Evolutionary conservation across 1,140 invertebrate species (phyloP), one percentile per base, ranked within the genome.

Genomic region (Capitella teleta): DNA sequence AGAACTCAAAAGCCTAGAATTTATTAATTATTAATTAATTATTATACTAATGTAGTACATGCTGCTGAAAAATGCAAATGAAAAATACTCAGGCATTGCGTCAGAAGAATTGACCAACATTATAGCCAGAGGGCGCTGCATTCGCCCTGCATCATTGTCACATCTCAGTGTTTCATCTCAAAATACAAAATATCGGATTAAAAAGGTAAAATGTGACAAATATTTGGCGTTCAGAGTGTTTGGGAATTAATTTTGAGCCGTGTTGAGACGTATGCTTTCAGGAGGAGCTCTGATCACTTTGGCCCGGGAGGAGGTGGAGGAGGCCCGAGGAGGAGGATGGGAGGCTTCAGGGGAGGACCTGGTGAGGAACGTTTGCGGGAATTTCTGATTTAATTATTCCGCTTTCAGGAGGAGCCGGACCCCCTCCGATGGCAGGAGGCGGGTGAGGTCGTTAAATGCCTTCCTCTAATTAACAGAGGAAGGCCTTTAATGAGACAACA

Each of bases 401-500:
- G 4, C 36, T 19, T 24, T 45, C 45, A 58, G 57, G 54, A 45
- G 60, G 40, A 2, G 57, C 60, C 4, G 47, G 49, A 47, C 52
- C 58, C 26, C 60, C 60, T 34, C 60, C 60, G n/a, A 62, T 62
- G 60, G 60, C 54, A 23, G 58, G 58, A 32, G 51, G 51, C 21
- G 60, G 60, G 59, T 62, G 60, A 62, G 60, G 60, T 40, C 53
- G 60, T 47, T 62, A 62, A 49, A 58, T 40, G 49, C 37, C 34
- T 40, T 40, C n/a, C n/a, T n/a, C n/a, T n/a, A n/a, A n/a, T n/a
- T n/a, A n/a, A n/a, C n/a, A n/a, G n/a, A n/a, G n/a, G n/a, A n/a
- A n/a, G n/a, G n/a, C n/a, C n/a, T n/a, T n/a, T n/a, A n/a, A n/a
- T n/a, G n/a, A n/a, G n/a, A n/a, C n/a, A n/a, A n/a, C n/a, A n/a